Conservation (phyloP, 2,113 vertebrate species). For the Leucosticte australis region DNA sequence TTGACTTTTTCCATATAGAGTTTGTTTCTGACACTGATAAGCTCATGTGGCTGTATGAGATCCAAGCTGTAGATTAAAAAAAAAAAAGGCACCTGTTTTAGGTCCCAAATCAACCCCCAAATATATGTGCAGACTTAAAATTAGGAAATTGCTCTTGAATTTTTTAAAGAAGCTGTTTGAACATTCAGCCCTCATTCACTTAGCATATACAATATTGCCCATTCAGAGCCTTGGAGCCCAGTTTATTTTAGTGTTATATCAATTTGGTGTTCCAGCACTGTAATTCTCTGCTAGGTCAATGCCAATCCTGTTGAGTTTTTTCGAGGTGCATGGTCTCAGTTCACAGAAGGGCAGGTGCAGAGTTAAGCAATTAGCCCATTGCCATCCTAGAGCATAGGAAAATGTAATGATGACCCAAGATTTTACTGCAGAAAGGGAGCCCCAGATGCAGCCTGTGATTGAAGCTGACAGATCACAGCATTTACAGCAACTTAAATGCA, state of each 20-base stretch:
- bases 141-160: constrained; percentile 1
- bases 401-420: not conserved
- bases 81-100: not conserved
- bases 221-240: not conserved
- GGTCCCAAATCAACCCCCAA: not conserved
- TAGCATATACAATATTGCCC: not conserved
- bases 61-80: not conserved
- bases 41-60: not conserved
- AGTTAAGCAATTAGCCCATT: not conserved
- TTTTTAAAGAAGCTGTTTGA: constrained; percentile 12
- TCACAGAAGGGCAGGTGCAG: not conserved
- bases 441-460: not conserved
- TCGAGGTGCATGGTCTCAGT: not conserved
- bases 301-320: not conserved
- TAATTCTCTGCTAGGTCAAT: not conserved
- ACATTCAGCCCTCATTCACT: not conserved
- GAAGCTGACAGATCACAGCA: not conserved
- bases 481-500: constrained; percentile 28
- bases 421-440: not conserved
- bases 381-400: not conserved
- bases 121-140: constrained; percentile 4
- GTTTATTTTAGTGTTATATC: not conserved
- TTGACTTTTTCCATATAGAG: not conserved
- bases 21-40: not conserved
- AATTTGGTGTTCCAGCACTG: not conserved